These are phyloP conservation scores for Poliocrania exsul DNA, from an alignment of 2,797 vertebrate genomes.

Conservation along the genomic window DNA sequence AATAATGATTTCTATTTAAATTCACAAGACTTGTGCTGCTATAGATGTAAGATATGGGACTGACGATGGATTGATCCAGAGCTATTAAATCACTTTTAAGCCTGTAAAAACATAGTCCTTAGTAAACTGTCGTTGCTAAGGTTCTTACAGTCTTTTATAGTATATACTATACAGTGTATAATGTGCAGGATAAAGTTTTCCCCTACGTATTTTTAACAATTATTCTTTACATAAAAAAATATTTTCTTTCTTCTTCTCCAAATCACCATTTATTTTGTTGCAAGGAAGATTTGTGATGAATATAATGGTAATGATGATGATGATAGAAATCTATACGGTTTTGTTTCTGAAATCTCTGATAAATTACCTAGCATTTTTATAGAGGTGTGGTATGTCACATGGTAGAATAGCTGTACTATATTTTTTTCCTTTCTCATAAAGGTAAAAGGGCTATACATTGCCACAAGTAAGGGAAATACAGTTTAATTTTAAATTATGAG, in stretches of 20 bases:
- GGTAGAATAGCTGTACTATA: background rate
- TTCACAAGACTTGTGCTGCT: background rate
- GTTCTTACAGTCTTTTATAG: background rate
- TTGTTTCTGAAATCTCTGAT: background rate
- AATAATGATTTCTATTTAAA: background rate
- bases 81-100: background rate
- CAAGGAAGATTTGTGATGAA: background rate
- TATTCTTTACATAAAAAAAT: background rate
- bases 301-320: too few species aligned
- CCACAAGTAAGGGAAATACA: background rate
- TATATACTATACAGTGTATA: background rate
- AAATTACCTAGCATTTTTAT: background rate
- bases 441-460: background rate
- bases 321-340: background rate
- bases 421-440: background rate
- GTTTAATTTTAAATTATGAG: background rate
- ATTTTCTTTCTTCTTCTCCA: background rate
- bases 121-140: background rate
- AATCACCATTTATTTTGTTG: background rate
- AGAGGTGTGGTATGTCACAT: background rate
- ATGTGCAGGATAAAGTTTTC: background rate
- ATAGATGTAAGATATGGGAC: background rate
- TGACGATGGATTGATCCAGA: background rate
- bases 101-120: background rate
- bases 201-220: background rate